Percentiles rank a stretch among this genome's conserved stretches.
phyloP scores from a whole-genome alignment of 2,797 vertebrate species.

The Neopelma chrysocephalum region DNA sequence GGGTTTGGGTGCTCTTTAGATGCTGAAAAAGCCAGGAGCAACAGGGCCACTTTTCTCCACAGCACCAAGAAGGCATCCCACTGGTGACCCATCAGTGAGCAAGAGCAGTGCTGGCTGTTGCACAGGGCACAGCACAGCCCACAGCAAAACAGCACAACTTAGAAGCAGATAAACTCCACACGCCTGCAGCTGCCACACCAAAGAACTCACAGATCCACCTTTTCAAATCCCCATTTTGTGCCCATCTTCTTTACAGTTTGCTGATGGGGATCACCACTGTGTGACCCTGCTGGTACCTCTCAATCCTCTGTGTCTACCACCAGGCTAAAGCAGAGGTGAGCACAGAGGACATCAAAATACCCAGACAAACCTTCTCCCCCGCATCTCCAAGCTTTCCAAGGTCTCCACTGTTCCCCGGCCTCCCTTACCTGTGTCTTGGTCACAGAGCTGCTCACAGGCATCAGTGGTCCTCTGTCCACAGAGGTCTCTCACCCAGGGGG shows the following conservation, averaged over 20 bases:
- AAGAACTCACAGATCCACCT: not conserved
- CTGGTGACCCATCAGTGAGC: not conserved
- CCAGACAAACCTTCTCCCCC: not conserved
- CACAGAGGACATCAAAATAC: accelerated
- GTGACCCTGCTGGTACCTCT: not conserved
- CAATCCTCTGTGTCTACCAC: accelerated
- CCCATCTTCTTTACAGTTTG: not conserved
- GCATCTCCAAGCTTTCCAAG: not conserved
- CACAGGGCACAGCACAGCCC: not conserved
- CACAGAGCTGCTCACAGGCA: constrained; percentile 95
- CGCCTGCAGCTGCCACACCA: not conserved
- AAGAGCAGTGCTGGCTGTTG: not conserved
- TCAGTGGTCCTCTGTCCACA: constrained; percentile 94
- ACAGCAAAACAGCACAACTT: not conserved
- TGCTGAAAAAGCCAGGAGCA: not conserved
- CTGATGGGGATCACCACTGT: not conserved
- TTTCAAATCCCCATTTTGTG: not conserved
- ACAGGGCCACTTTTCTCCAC: not conserved
- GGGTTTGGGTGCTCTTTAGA: not conserved
- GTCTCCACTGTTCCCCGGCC: accelerated
- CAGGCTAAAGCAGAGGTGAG: not conserved
- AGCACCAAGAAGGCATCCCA: not conserved
- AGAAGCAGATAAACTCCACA: not conserved
- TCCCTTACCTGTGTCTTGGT: constrained; percentile 91
- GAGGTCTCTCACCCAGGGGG: constrained; percentile 92